These are phyloP conservation scores for Antitype chi DNA, from an alignment of 2,888 invertebrate species.

Conservation along the genomic window DNA sequence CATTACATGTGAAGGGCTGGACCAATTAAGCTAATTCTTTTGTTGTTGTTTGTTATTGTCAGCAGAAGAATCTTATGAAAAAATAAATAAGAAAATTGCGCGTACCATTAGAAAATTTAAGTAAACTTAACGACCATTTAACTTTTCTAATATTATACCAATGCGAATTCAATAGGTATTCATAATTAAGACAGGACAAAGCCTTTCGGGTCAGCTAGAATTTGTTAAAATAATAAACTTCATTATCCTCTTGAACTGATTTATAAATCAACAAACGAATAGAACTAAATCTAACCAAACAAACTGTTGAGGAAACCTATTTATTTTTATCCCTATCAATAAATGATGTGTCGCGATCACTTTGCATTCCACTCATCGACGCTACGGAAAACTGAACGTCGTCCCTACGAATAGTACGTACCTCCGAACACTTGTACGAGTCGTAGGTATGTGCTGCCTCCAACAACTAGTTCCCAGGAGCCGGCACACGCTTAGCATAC, in stretches of 20 bases:
- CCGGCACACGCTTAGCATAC: conserved; percentile 47
- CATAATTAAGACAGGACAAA: too few species aligned
- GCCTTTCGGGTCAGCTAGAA: too few species aligned
- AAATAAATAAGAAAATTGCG: too few species aligned
- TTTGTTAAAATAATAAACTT: not conserved
- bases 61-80: too few species aligned
- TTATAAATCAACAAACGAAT: not conserved
- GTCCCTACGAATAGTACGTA: too few species aligned
- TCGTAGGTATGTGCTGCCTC: not conserved
- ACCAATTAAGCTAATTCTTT: too few species aligned
- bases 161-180: too few species aligned
- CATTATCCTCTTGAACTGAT: not conserved
- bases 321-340: conserved; percentile 11
- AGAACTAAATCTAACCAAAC: not conserved
- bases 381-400: not conserved
- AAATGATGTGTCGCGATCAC: not conserved
- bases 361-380: conserved; percentile 5
- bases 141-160: too few species aligned
- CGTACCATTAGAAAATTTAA: too few species aligned
- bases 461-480: conserved; percentile 47
- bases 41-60: too few species aligned
- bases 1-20: too few species aligned
- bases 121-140: too few species aligned
- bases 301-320: conserved; percentile 7
- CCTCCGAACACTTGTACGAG: not conserved